phyloP scores from a whole-genome alignment of 2,797 vertebrate species.

The Danio choprae region DNA sequence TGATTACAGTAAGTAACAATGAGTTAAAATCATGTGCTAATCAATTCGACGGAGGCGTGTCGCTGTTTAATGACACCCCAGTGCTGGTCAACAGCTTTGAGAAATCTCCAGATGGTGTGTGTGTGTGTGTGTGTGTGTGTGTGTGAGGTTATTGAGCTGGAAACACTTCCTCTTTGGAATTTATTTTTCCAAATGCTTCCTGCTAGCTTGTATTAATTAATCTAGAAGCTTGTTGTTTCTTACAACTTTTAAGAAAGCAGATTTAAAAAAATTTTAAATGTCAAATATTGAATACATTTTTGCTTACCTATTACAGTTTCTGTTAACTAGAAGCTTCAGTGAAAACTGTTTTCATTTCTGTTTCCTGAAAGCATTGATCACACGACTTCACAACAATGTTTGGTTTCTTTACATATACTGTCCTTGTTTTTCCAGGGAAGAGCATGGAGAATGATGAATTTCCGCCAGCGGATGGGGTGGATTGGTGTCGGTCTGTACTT shows the following conservation, averaged over 20 bases:
- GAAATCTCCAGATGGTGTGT: not conserved
- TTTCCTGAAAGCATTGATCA: not conserved
- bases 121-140: constrained; percentile 11
- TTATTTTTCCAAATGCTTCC: not conserved
- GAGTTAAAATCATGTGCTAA: constrained; percentile 34
- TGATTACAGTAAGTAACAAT: constrained; percentile 42
- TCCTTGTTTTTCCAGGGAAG: constrained; percentile 62
- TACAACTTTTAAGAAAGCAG: not conserved
- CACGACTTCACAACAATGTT: not conserved
- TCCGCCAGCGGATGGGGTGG: constrained; percentile 98
- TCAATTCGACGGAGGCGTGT: not conserved
- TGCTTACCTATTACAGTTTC: no score
- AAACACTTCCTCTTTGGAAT: not conserved
- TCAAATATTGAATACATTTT: no score
- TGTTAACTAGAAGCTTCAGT: no score
- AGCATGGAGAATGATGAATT: constrained; percentile 99
- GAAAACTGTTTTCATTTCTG: not conserved
- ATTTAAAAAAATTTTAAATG: no score
- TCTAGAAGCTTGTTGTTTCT: not conserved
- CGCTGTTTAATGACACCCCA: not conserved
- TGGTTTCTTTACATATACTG: not conserved
- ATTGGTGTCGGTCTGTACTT: constrained; percentile 90
- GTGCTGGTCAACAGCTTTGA: constrained; percentile 9
- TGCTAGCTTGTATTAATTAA: not conserved
- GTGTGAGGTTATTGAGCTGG: not conserved